phyloP scores from a whole-genome alignment of 2,113 vertebrate genomes.

The Maccullochella peelii region DNA sequence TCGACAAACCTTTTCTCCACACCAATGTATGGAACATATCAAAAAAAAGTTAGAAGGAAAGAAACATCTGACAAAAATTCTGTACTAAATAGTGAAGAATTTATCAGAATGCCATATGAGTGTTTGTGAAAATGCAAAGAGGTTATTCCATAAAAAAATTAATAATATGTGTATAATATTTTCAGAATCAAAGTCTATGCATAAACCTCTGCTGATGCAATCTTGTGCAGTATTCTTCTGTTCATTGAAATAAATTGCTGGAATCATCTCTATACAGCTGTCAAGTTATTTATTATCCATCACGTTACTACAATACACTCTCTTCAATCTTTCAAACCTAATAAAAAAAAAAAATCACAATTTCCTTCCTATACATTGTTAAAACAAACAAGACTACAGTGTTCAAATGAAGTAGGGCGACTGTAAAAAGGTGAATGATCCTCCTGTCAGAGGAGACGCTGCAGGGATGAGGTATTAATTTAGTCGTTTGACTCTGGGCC shows the following conservation, averaged over 20 bases:
- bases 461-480: slow-evolving; percentile 75
- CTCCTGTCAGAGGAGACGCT: slow-evolving; percentile 34
- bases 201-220: slow-evolving; percentile 82
- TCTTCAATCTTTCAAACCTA: background rate
- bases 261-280: slow-evolving; percentile 49
- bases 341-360: background rate
- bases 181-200: slow-evolving; percentile 82
- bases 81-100: slow-evolving; percentile 34
- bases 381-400: background rate
- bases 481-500: slow-evolving; percentile 27
- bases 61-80: slow-evolving; percentile 44
- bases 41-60: slow-evolving; percentile 43
- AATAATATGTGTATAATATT: slow-evolving; percentile 70
- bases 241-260: slow-evolving; percentile 81
- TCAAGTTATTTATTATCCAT: slow-evolving; percentile 14
- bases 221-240: slow-evolving; percentile 73
- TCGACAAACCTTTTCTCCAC: slow-evolving; percentile 43
- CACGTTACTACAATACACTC: background rate
- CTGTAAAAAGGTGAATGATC: slow-evolving; percentile 43
- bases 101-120: slow-evolving; percentile 47
- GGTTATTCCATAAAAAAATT: slow-evolving; percentile 47
- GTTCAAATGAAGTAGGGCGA: background rate
- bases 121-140: slow-evolving; percentile 62
- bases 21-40: slow-evolving; percentile 58
- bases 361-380: background rate